phyloP scores from a whole-genome alignment of 2,797 vertebrate genomes.

The Spheniscus humboldti region DNA sequence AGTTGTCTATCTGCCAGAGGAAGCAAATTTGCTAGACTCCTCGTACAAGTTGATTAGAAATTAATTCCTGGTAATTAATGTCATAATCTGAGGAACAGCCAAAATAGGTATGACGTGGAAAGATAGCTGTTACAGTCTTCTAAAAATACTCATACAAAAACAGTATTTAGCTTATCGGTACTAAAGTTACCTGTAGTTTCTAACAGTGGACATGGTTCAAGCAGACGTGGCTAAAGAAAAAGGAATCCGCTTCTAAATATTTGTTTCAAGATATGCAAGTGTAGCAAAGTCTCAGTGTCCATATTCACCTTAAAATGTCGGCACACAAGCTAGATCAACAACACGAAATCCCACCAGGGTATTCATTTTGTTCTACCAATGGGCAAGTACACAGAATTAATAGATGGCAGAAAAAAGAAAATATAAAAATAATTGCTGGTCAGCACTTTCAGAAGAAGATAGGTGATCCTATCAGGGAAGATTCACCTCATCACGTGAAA shows the following conservation, averaged over 20 bases:
- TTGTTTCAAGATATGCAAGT: neutral
- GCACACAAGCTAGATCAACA: neutral
- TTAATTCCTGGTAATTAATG: neutral
- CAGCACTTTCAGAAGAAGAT: neutral
- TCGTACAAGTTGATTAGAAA: neutral
- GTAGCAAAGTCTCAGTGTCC: neutral
- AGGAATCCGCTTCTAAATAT: neutral
- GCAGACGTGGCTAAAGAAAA: neutral
- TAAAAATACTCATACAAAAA: neutral
- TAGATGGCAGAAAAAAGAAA: neutral
- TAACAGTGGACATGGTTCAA: neutral
- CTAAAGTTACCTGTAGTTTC: neutral
- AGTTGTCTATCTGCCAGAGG: neutral
- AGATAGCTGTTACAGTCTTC: neutral
- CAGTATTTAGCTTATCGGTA: neutral
- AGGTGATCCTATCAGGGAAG: neutral
- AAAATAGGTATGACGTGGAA: neutral
- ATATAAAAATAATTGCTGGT: neutral
- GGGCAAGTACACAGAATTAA: neutral
- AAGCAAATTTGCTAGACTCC: neutral
- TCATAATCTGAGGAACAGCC: neutral
- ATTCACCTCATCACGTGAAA: accelerated
- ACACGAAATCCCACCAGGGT: neutral
- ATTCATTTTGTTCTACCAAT: neutral
- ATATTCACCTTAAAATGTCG: neutral